Evolutionary conservation across 1,140 invertebrate species (phyloP).

Genomic region (Hermetia illucens): DNA sequence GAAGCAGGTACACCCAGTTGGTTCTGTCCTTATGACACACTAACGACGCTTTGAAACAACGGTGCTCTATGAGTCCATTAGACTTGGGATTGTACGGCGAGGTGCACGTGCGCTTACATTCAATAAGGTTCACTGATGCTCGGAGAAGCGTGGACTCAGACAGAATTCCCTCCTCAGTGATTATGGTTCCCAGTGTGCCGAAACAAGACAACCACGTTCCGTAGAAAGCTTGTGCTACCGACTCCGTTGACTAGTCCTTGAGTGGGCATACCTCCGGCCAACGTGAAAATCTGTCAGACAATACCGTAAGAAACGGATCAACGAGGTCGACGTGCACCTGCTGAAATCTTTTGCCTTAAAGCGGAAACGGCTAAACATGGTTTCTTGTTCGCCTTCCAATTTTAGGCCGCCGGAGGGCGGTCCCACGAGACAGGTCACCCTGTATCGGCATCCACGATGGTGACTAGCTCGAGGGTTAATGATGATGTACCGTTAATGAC

Average conservation of each 20-base stretch:
- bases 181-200: constrained; percentile 18
- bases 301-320: constrained; percentile 25
- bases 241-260: constrained; percentile 12
- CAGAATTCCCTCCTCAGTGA: constrained; percentile 25
- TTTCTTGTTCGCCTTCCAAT: too few relatives aligned
- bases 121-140: constrained; percentile 6
- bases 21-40: constrained; percentile 11
- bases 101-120: constrained; percentile 19
- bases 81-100: constrained; percentile 24
- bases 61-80: constrained; percentile 24
- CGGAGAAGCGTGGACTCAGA: constrained; percentile 19
- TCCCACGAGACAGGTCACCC: too few relatives aligned
- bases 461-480: too few relatives aligned
- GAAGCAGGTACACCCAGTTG: too few relatives aligned
- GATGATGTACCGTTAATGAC: too few relatives aligned
- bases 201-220: constrained; percentile 22
- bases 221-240: constrained; percentile 15
- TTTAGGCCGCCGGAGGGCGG: too few relatives aligned
- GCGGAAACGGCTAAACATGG: too few relatives aligned
- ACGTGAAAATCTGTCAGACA: constrained; percentile 26
- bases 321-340: constrained; percentile 22
- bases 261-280: constrained; percentile 28
- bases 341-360: too few relatives aligned
- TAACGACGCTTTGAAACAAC: constrained; percentile 17
- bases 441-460: too few relatives aligned